Evolutionary conservation across 2,113 vertebrate species (phyloP).

Genomic region (Lepus timidus): DNA sequence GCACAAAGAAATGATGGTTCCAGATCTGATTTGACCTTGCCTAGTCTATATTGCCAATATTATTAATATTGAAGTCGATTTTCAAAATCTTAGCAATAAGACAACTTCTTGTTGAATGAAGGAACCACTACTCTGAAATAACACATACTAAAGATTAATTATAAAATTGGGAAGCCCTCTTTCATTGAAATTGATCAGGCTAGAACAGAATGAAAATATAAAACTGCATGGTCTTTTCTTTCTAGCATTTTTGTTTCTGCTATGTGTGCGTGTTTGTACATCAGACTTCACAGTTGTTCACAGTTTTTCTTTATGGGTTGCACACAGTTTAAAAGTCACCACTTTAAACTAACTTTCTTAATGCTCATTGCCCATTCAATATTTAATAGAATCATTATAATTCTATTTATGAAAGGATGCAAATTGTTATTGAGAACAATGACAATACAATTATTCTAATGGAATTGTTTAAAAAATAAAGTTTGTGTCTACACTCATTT

Average conservation of each 20-base stretch:
- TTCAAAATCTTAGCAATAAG: conserved; percentile 20
- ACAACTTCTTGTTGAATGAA: background rate
- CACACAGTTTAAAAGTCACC: background rate
- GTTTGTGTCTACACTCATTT: background rate
- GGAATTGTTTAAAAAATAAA: background rate
- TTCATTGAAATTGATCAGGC: background rate
- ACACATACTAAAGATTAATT: background rate
- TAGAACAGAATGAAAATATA: background rate
- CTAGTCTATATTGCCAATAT: background rate
- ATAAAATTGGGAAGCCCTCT: background rate
- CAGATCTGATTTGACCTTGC: background rate
- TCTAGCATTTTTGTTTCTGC: background rate
- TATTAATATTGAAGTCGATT: background rate
- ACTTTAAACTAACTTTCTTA: background rate
- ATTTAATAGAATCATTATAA: conserved; percentile 11
- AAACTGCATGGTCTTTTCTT: background rate
- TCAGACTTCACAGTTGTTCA: background rate
- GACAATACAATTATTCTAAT: background rate
- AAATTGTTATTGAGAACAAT: background rate
- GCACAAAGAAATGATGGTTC: background rate
- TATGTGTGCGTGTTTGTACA: background rate
- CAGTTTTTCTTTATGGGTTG: background rate
- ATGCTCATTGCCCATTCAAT: background rate
- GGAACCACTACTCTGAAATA: background rate
- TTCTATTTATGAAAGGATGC: background rate